Base-by-base conservation (phyloP, 1,140 invertebrate species). In the Andrena cerasifolii region DNA sequence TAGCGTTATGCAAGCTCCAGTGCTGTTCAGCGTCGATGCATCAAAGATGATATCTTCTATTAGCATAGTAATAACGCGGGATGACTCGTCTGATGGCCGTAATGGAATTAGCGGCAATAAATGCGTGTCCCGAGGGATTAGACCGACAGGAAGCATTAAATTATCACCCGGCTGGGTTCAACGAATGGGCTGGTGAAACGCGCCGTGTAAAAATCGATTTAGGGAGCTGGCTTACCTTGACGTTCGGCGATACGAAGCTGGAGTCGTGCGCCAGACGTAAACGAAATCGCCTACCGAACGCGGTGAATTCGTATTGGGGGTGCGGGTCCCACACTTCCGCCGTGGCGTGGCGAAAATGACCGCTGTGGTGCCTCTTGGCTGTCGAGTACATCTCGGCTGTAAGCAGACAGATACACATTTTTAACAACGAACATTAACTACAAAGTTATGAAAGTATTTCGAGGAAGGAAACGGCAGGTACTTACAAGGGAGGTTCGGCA, bases 251-350 rank as follows among this genome's bases (percentile, higher is more conserved):
- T 49, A 95, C 90, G 75, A 95, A 95, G 36, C 93, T 92, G 7
- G 93, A 90, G 72, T 96, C 93, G 66, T 94, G 94, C 18, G 91
- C 88, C 12, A 96, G 86, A 31, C 93, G 87, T 21, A 96, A 86
- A 53, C 93, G 93, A 80, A 96, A 93, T 45, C 87, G 87, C 54
- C 88, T 90, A 0, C 94, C 95, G 82, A 96, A 96, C 12, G 94
- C 95, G 8, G 92, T 91, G 49, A 96, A 95, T 81, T 94, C 93
- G 79, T 96, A 96, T 73, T 95, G 93, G 2, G 95, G 96, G 92
- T 96, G 95, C 18, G 95, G 95, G 88, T 96, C 95, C 95, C 96
- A 96, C 24, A 95, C 90, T 86, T 93, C 90, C 14, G 94, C 94
- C 24, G 91, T 91, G 66, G 93, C 92, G 67, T 94, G 94, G 26